Evolutionary conservation across 2,113 vertebrate genomes (phyloP).

Genomic region (Nothobranchius furzeri): DNA sequence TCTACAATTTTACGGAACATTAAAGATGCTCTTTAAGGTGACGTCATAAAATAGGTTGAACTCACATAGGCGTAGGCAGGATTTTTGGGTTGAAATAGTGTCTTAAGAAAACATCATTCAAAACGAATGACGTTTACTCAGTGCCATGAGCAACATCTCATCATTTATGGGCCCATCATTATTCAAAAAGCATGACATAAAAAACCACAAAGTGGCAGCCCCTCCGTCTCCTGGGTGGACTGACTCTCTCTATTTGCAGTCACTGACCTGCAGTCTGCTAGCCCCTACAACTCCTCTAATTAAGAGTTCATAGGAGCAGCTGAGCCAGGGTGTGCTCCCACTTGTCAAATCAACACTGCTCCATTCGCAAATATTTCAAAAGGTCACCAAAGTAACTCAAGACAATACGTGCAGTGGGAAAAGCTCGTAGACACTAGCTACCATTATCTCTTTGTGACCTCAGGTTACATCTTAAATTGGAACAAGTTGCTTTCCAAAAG

Average conservation of each 20-base stretch:
- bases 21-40: too few species aligned
- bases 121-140: too few species aligned
- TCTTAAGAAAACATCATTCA: too few species aligned
- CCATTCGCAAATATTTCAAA: slow-evolving; percentile 51
- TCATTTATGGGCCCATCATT: too few species aligned
- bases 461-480: slow-evolving; percentile 48
- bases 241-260: slow-evolving; percentile 27
- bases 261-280: slow-evolving; percentile 39
- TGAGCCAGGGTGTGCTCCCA: slow-evolving; percentile 32
- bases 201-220: slow-evolving; percentile 20
- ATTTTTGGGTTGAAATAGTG: too few species aligned
- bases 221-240: slow-evolving; percentile 6
- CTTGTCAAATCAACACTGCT: slow-evolving; percentile 42
- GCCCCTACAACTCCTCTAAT: slow-evolving; percentile 27
- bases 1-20: too few species aligned
- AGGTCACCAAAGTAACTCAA: slow-evolving; percentile 56
- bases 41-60: too few species aligned
- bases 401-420: slow-evolving; percentile 47
- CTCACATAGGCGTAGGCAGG: too few species aligned
- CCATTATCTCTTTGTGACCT: slow-evolving; percentile 37
- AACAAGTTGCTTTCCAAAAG: slow-evolving; percentile 48
- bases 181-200: not conserved
- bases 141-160: too few species aligned
- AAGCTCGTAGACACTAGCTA: slow-evolving; percentile 32
- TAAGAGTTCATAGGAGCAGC: slow-evolving; percentile 29